Conservation (phyloP, 2,888 invertebrate species). For the Leptura quadrifasciata region DNA sequence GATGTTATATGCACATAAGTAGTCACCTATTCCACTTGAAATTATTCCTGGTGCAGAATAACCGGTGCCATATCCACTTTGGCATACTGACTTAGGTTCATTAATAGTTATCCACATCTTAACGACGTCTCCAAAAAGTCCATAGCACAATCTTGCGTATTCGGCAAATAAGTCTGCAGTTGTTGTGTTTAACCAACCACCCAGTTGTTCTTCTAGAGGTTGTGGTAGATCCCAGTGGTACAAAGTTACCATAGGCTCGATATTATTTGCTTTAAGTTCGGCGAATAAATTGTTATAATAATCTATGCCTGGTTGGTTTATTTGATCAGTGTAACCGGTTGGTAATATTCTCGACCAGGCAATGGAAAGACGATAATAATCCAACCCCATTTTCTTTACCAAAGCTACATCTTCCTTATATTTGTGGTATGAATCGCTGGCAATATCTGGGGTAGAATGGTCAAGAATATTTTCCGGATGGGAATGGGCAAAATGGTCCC, state of each 20-base stretch:
- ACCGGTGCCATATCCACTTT: conserved; percentile 43
- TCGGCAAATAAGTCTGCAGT: not conserved
- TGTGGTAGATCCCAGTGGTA: conserved; percentile 52
- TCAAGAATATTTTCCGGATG: conserved; percentile 46
- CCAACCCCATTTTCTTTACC: conserved; percentile 76
- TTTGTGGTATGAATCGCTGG: conserved; percentile 81
- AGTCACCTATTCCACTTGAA: conserved; percentile 74
- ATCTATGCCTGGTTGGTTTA: conserved; percentile 74
- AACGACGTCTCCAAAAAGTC: conserved; percentile 47
- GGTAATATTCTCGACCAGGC: conserved; percentile 74
- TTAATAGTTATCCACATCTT: conserved; percentile 57
- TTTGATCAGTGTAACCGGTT: conserved; percentile 73
- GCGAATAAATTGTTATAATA: conserved; percentile 55
- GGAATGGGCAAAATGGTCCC: conserved; percentile 51
- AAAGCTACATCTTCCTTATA: conserved; percentile 79
- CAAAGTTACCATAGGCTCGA: conserved; percentile 26
- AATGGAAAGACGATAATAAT: conserved; percentile 72
- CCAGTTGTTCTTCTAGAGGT: conserved; percentile 9
- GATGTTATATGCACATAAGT: conserved; percentile 76
- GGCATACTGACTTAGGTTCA: conserved; percentile 53
- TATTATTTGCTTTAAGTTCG: conserved; percentile 16
- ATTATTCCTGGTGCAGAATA: conserved; percentile 14
- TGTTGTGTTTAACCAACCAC: conserved; percentile 17
- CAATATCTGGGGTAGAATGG: conserved; percentile 77
- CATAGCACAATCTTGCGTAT: conserved; percentile 14